Evolutionary conservation across 2,113 vertebrate genomes (phyloP).

Genomic region (Sinocyclocheilus anophthalmus): DNA sequence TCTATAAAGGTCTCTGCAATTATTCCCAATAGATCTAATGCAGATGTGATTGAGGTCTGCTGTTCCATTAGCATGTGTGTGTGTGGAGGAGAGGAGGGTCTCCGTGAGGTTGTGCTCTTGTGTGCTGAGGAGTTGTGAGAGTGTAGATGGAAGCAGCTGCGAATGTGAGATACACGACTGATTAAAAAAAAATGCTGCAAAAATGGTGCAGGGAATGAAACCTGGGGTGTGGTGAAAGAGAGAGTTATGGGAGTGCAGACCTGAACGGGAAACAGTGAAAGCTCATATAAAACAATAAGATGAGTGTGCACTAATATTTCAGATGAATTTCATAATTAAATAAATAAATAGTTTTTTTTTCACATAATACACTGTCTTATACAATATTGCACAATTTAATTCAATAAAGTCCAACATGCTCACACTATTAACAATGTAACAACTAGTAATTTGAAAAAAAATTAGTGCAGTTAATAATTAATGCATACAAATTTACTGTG

Average conservation of each 20-base stretch:
- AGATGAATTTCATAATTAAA: background rate
- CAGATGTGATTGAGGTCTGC: constrained; percentile 43
- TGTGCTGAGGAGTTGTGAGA: constrained; percentile 20
- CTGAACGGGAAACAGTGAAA: background rate
- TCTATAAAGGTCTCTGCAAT: constrained; percentile 22
- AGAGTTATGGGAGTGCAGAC: background rate
- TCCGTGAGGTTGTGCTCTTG: constrained; percentile 41
- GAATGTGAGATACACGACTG: constrained; percentile 3
- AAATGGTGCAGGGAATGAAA: constrained; percentile 64
- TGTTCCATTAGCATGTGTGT: constrained; percentile 3
- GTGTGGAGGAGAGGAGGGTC: constrained; percentile 32
- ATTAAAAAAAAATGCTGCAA: constrained; percentile 61
- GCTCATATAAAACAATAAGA: background rate
- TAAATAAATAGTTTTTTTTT: background rate
- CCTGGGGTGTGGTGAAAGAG: constrained; percentile 52
- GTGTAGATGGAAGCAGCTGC: constrained; percentile 25
- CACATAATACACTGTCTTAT: background rate
- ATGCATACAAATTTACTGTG: background rate
- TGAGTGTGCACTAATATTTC: background rate
- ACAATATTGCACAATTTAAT: background rate
- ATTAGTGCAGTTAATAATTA: background rate
- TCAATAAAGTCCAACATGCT: background rate
- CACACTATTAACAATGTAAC: background rate
- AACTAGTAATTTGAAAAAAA: background rate
- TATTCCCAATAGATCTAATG: background rate